Base-by-base conservation (phyloP, 2,113 vertebrate species). In the Maccullochella peelii region DNA sequence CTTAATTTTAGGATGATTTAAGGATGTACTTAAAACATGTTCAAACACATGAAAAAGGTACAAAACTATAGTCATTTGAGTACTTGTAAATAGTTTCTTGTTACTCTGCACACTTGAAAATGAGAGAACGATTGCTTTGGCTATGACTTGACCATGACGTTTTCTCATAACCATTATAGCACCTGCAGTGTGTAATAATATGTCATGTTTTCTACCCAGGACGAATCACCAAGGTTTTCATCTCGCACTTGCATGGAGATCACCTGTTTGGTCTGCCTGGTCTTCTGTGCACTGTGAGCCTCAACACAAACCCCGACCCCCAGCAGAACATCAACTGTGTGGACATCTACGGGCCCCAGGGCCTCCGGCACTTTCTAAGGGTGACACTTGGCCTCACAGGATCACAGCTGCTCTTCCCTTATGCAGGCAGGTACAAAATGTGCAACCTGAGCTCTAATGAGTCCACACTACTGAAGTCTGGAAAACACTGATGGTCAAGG, bases 231-330 rank as follows among this genome's bases (percentile, higher is more conserved):
- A 99, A 98, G 94, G 95, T 99, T 67, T 99, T 99, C 92, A 98
- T 99, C 72, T 98, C 97, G 0, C 98, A 99, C 67, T 93, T 99
- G 8, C 98, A 99, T 14, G 97, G 98, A 0, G 98, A 99, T 78
- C 98, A 99, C 91, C 42, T 99, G 2, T 99, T 98, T 33, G 97
- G 98, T 0, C 96, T 99, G 0, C 98, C 98, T 0, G 98, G 98
- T 67, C 95, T 99, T 14, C 95, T 99, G 44, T 99, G 98, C 88
- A 99, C 97, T 0, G 90, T 99, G 14, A 98, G 97, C 80, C 95
- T 99, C 6, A 97, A 97, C 88, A 95, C 90, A 0, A 93, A 74
- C 90, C 67, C 95, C 0, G 88, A 90, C 0, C n/a, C 76, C 5
- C 79, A 72, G 65, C 96, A 91, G 47, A 77, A 62, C 23, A 61